Percentiles rank a stretch among this genome's conserved stretches.
Conservation (phyloP, 2,888 invertebrate species). For the Melolontha melolontha region DNA sequence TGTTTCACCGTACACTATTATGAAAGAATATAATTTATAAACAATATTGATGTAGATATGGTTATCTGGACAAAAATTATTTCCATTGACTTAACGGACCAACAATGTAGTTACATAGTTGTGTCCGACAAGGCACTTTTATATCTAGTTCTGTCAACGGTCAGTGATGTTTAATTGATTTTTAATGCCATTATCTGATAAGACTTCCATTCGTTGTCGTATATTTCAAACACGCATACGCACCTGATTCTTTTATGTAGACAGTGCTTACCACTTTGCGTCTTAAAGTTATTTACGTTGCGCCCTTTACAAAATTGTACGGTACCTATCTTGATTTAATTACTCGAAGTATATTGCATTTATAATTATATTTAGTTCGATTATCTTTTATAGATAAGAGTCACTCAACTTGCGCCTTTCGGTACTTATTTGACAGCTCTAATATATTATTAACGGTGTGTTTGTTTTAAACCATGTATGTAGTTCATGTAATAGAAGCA, state of each 20-base stretch:
- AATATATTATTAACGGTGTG: constrained; percentile 12
- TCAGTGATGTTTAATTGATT: constrained; percentile 36
- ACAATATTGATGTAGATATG: constrained; percentile 21
- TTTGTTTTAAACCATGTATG: constrained; percentile 14
- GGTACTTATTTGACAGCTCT: constrained; percentile 14
- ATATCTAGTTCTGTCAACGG: constrained; percentile 37
- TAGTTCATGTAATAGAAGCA: constrained; percentile 24
- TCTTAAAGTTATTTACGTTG: neutral
- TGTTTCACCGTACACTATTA: neutral
- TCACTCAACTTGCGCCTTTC: constrained; percentile 16
- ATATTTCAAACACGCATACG: constrained; percentile 7
- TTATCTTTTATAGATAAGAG: constrained; percentile 38
- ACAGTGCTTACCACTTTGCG: constrained; percentile 5
- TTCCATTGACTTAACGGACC: constrained; percentile 34
- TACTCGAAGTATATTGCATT: constrained; percentile 40
- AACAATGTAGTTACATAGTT: neutral
- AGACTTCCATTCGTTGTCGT: constrained; percentile 18
- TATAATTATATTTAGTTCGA: constrained; percentile 40
- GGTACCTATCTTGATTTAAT: constrained; percentile 43
- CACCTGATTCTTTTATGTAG: neutral
- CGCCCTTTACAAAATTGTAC: constrained; percentile 1
- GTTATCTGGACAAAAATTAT: constrained; percentile 28
- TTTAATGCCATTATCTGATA: constrained; percentile 39
- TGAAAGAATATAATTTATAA: constrained; percentile 17
- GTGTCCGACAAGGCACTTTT: constrained; percentile 34